These are phyloP conservation scores for Tenualosa ilisha DNA, from an alignment of 2,797 vertebrate species.

Conservation along the genomic window DNA sequence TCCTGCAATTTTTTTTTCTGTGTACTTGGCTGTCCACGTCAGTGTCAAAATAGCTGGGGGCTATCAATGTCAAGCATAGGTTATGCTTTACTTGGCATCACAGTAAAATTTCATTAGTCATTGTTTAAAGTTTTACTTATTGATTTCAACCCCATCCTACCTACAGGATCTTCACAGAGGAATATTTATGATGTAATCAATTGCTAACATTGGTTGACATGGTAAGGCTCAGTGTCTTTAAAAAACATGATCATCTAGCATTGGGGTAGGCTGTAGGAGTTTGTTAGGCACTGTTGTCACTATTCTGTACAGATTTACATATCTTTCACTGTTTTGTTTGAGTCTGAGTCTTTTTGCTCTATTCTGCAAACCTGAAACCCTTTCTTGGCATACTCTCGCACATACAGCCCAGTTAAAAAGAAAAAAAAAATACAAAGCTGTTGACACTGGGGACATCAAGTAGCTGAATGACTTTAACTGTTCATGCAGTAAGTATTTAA, in stretches of 20 bases:
- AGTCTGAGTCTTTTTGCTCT: neutral
- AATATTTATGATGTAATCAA: neutral
- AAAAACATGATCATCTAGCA: neutral
- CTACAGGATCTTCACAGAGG: neutral
- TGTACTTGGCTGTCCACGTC: neutral
- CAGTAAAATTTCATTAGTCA: neutral
- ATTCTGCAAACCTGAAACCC: conserved; percentile 14
- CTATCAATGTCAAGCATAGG: neutral
- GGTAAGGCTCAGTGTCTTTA: neutral
- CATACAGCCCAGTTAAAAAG: neutral
- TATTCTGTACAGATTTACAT: no score
- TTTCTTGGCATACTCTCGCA: neutral
- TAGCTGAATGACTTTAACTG: neutral
- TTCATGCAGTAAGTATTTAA: neutral
- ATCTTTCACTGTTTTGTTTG: no score
- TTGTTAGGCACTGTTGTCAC: no score
- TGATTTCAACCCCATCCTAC: neutral
- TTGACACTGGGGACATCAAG: neutral
- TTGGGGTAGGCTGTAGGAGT: no score
- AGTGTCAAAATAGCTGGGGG: neutral
- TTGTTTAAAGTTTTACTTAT: neutral
- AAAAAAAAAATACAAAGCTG: neutral
- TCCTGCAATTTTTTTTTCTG: neutral
- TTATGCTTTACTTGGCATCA: neutral
- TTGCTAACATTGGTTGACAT: neutral